These are phyloP conservation scores for Raja brachyura DNA, from an alignment of 2,113 vertebrate species.

Conservation along the genomic window DNA sequence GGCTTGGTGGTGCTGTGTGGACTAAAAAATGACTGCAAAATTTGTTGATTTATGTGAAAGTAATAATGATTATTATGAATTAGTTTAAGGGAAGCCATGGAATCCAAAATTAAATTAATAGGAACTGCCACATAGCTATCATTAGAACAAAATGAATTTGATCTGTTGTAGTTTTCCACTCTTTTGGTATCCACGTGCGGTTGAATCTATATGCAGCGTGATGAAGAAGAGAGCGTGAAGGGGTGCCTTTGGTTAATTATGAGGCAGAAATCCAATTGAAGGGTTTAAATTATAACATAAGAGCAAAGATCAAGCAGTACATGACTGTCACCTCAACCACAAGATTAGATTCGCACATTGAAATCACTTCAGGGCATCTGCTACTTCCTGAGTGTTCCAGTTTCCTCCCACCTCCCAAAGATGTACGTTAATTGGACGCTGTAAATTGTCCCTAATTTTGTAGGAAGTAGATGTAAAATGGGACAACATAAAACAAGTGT, in stretches of 20 bases:
- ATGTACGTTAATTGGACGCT: too few relatives aligned
- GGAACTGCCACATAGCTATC: neutral
- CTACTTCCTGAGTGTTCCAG: neutral
- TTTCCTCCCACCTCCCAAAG: too few relatives aligned
- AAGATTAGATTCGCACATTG: neutral
- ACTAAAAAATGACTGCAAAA: neutral
- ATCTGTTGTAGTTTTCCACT: neutral
- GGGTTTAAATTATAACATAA: neutral
- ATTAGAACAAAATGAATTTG: neutral
- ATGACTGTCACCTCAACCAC: neutral
- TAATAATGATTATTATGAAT: neutral
- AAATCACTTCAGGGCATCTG: slow-evolving; percentile 1
- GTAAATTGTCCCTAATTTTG: too few relatives aligned
- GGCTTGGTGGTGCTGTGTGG: neutral
- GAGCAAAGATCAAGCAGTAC: neutral
- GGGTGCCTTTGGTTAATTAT: neutral
- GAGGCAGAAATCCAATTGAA: neutral
- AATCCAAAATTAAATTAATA: neutral
- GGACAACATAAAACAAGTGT: too few relatives aligned
- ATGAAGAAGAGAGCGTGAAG: too few relatives aligned
- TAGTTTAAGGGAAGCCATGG: neutral
- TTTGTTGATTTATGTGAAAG: neutral
- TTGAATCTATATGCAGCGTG: too few relatives aligned
- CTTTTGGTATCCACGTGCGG: neutral
- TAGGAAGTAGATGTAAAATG: too few relatives aligned